A percentile compares a stretch with the other conserved stretches of the same genome.
These are phyloP conservation scores for Argyresthia goedartella DNA, from an alignment of 2,888 invertebrate species.

Conservation along the genomic window DNA sequence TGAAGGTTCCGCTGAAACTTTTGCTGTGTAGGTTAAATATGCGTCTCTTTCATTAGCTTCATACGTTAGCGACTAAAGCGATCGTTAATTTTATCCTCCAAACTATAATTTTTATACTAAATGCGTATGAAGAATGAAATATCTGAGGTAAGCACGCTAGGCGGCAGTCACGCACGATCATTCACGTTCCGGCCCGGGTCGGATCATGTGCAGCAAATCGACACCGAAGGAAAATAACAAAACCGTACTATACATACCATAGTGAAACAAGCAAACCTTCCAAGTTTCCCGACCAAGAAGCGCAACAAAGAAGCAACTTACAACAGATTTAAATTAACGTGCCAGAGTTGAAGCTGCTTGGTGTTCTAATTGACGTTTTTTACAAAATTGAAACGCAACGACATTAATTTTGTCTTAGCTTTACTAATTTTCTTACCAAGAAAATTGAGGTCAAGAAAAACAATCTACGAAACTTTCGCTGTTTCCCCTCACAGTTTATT, in stretches of 20 bases:
- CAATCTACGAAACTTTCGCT: conserved; percentile 32
- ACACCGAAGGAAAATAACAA: not conserved
- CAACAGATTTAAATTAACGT: not conserved
- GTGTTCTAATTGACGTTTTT: too few species aligned
- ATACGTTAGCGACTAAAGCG: not conserved
- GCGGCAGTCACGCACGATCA: not conserved
- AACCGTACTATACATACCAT: not conserved
- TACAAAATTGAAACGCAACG: not conserved
- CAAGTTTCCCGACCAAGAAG: too few species aligned
- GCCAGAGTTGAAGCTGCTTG: not conserved
- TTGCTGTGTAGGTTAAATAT: too few species aligned
- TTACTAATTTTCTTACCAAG: not conserved
- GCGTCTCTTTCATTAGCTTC: too few species aligned
- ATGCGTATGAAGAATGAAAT: conserved; percentile 2
- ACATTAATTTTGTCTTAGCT: conserved; percentile 1
- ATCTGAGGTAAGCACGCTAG: not conserved
- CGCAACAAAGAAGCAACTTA: not conserved
- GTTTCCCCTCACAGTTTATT: conserved; percentile 53
- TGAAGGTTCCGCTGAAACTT: too few species aligned
- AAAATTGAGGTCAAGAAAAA: conserved; percentile 31
- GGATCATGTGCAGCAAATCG: not conserved
- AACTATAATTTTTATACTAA: not conserved
- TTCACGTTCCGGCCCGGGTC: not conserved
- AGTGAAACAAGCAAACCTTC: not conserved
- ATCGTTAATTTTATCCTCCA: not conserved